phyloP scores from a whole-genome alignment of 2,797 vertebrate genomes.

The Gymnopithys bicolor region DNA sequence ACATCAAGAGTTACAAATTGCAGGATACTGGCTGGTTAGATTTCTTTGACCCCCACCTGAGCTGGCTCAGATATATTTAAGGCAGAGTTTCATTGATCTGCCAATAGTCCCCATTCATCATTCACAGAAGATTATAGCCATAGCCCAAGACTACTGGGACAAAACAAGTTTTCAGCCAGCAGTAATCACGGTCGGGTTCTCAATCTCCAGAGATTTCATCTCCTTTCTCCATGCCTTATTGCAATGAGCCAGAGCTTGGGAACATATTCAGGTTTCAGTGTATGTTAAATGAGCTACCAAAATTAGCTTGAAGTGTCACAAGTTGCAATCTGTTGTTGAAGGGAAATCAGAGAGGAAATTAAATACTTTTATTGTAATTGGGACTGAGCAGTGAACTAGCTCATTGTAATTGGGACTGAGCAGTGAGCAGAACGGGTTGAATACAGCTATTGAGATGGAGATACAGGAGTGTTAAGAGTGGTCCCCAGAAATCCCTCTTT shows the following conservation, averaged over 20 bases:
- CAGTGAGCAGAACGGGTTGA: conserved; percentile 26
- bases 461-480: background rate
- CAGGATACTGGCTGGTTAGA: conserved; percentile 4
- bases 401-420: conserved; percentile 53
- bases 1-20: conserved; percentile 31
- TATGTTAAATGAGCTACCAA: conserved; percentile 69
- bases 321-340: conserved; percentile 64
- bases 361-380: conserved; percentile 68
- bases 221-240: conserved; percentile 60
- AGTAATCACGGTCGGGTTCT: conserved; percentile 58
- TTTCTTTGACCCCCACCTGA: conserved; percentile 5
- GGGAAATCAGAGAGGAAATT: conserved; percentile 73
- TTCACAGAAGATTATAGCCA: conserved; percentile 49
- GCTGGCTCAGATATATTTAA: conserved; percentile 48
- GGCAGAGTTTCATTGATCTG: conserved; percentile 51
- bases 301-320: conserved; percentile 61
- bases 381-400: conserved; percentile 23
- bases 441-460: conserved; percentile 37
- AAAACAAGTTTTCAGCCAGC: conserved; percentile 69
- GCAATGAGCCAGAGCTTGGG: conserved; percentile 43
- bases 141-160: conserved; percentile 49
- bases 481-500: background rate
- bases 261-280: conserved; percentile 64
- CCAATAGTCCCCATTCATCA: conserved; percentile 59
- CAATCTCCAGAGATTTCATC: conserved; percentile 55